A percentile compares a stretch with the other conserved stretches of the same genome.
Evolutionary conservation across 2,797 vertebrate species (phyloP).

Genomic region (Chrosomus eos): DNA sequence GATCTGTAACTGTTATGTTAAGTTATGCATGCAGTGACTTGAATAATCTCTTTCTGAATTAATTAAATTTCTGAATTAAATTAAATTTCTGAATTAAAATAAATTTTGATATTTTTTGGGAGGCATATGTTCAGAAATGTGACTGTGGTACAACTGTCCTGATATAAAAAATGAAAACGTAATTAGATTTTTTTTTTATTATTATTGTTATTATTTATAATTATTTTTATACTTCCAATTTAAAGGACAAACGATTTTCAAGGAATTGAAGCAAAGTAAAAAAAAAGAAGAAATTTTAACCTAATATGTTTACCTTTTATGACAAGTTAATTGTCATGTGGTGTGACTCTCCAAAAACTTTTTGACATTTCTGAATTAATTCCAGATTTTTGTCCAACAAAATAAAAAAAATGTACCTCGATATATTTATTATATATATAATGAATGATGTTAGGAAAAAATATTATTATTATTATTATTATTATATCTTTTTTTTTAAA

Average conservation of each 20-base stretch:
- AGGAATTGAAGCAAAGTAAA: background rate
- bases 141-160: background rate
- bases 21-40: background rate
- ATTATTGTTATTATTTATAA: background rate
- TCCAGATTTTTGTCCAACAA: background rate
- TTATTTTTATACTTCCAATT: background rate
- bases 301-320: background rate
- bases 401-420: no score
- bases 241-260: background rate
- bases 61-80: no score
- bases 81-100: background rate
- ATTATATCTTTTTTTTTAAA: background rate
- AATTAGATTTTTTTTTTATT: background rate
- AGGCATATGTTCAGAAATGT: background rate
- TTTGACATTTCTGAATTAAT: background rate
- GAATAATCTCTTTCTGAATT: no score
- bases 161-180: background rate
- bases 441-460: background rate
- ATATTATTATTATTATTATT: background rate
- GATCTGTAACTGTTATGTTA: background rate
- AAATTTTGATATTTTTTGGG: background rate
- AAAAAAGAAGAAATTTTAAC: background rate
- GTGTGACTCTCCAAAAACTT: background rate
- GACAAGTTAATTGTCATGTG: background rate
- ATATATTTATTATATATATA: no score